Base-by-base conservation (phyloP, 2,888 invertebrate genomes). In the Nysson spinosus region DNA sequence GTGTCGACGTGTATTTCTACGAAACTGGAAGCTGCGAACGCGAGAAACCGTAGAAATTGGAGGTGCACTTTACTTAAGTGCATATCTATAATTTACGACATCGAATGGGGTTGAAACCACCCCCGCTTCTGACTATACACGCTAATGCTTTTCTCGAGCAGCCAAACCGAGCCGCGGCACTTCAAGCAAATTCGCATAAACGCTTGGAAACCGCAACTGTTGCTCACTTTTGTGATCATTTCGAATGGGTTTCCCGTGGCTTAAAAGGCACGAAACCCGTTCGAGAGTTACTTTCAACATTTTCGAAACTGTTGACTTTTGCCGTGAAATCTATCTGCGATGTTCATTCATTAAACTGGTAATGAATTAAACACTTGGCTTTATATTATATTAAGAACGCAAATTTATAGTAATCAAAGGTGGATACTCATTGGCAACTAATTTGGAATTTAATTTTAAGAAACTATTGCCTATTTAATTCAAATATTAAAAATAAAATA, bases 31-130 rank as follows among this genome's bases (percentile, higher is more conserved):
- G 4, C 14, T 4, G 11, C 9, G 30, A n/a, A 26, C 19, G 52
- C 11, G 20, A n/a, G 42, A 11, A 47, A 32, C 6, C 32, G 14
- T 37, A 9, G 4, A 49, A 49, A 60, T 64, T 55, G 47, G 56
- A 47, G 55, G 44, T 69, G 75, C 76, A 75, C 77, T 81, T 76
- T 75, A 71, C 72, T 72, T 75, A 75, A 79, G 75, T 78, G 78
- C 73, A 71, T 74, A 74, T 79, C 72, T 74, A 81, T 78, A 79
- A 81, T 81, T 82, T 76, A 79, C 65, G 57, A 19, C 68, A 54
- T 62, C 63, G 74, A 78, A 78, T 74, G 72, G 69, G 51, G 43
- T 47, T 42, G 20, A 52, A 34, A 28, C 30, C 54, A 28, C 34
- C 30, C 34, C 28, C 24, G 3, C 34, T 24, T 7, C 19, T 19